Evolutionary conservation across 2,888 invertebrate genomes (phyloP).

Genomic region (Volucella zonaria): DNA sequence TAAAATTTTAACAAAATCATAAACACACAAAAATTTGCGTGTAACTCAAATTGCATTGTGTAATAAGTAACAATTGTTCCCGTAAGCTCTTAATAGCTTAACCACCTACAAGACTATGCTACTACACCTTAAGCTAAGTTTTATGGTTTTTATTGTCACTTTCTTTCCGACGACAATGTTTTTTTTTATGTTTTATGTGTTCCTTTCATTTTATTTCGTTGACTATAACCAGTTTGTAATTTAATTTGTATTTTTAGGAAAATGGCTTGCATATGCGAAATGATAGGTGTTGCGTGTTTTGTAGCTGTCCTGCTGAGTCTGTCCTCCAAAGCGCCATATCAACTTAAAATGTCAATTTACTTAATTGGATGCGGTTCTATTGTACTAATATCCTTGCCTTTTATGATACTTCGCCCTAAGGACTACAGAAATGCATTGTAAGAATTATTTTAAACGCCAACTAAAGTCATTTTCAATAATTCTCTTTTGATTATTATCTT

Average conservation of each 20-base stretch:
- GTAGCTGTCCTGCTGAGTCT: constrained; percentile 79
- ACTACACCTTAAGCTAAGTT: too few relatives aligned
- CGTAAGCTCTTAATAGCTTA: too few relatives aligned
- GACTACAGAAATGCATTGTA: constrained; percentile 91
- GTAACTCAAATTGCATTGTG: too few relatives aligned
- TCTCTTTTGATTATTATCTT: constrained; percentile 18
- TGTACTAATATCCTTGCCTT: constrained; percentile 87
- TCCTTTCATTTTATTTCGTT: background rate
- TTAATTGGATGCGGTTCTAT: constrained; percentile 85
- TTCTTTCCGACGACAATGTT: background rate
- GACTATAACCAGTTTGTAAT: background rate
- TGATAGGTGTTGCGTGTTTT: constrained; percentile 80
- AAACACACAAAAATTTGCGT: too few relatives aligned
- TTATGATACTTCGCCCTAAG: constrained; percentile 89
- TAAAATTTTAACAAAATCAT: too few relatives aligned
- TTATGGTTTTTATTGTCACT: too few relatives aligned
- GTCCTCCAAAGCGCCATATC: constrained; percentile 85
- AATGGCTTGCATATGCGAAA: constrained; percentile 80
- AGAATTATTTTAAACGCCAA: constrained; percentile 81
- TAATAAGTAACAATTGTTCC: too few relatives aligned
- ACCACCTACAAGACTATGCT: too few relatives aligned
- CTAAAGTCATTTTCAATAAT: constrained; percentile 17
- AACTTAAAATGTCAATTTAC: constrained; percentile 88
- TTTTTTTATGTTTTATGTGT: background rate
- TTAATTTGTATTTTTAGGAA: constrained; percentile 23